Base-by-base conservation (phyloP, 2,888 invertebrate genomes). In the Hemistola chrysoprasaria region DNA sequence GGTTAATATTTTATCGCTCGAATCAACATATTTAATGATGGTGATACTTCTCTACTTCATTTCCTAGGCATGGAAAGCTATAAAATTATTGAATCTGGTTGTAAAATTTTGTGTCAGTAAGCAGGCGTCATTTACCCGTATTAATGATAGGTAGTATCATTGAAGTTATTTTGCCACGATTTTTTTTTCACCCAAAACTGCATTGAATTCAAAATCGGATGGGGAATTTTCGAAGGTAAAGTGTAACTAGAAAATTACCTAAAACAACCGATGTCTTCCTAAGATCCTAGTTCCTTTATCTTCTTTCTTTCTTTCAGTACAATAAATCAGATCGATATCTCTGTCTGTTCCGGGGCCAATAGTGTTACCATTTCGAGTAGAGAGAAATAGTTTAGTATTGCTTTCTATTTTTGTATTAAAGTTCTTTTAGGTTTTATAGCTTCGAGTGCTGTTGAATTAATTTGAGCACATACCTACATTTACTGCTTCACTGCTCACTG, bases 301-400 rank as follows among this genome's bases (percentile, higher is more conserved):
- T 52, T 47, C 39, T 47, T 43, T 50, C 48, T 52, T 50, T 53
- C 55, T 57, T 35, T 49, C 52, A 65, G 61, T 61, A 56, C 55
- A 60, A 59, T 61, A 63, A 62, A 70, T 60, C 52, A 58, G 51
- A 62, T 60, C 57, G 56, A 60, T 64, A 59, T 62, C 50, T 60
- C 55, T 41, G 49, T 56, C 48, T 41, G 45, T 49, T 50, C 36
- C 51, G 40, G 38, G 52, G 52, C 44, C 39, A 43, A 52, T 57
- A 56, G 42, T 22, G 23, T 51, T 60, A 54, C 53, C 33, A 55
- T 52, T 56, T 47, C 39, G 25, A 28, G 2, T 28, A 28, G 36
- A 58, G 36, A 46, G 43, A 42, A 50, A 36, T 50, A 53, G 40
- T 39, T 40, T 50, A 52, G 42, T 51, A 49, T 22, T 36, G 26